These are phyloP conservation scores for Dromaius novaehollandiae DNA, from an alignment of 2,113 vertebrate genomes.

Conservation along the genomic window DNA sequence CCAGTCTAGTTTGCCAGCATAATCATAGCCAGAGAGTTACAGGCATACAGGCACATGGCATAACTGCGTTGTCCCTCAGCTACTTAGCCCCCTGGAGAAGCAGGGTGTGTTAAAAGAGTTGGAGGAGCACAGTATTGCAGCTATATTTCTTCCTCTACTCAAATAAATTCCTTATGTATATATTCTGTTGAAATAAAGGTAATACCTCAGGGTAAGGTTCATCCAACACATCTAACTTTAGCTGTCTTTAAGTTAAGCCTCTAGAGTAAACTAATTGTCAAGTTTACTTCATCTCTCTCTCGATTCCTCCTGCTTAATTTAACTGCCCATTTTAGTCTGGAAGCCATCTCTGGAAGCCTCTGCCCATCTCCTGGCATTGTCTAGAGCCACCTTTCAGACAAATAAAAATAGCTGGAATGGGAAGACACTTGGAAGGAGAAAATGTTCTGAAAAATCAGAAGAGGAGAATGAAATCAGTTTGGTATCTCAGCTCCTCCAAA, in stretches of 20 bases:
- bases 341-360: background rate
- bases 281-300: background rate
- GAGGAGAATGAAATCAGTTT: background rate
- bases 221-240: background rate
- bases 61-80: background rate
- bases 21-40: background rate
- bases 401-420: background rate
- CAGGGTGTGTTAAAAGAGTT: fast-evolving
- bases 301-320: background rate
- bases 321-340: background rate
- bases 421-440: background rate
- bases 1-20: background rate
- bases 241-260: background rate
- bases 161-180: background rate
- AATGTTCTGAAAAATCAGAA: background rate
- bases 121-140: background rate
- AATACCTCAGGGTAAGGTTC: background rate
- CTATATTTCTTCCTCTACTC: background rate
- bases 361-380: background rate
- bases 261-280: background rate
- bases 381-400: background rate
- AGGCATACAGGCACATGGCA: background rate
- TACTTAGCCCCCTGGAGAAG: background rate
- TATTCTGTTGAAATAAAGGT: background rate
- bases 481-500: background rate